Conservation (phyloP, 23 tunicate genomes). For the Diplosoma virens region DNA sequence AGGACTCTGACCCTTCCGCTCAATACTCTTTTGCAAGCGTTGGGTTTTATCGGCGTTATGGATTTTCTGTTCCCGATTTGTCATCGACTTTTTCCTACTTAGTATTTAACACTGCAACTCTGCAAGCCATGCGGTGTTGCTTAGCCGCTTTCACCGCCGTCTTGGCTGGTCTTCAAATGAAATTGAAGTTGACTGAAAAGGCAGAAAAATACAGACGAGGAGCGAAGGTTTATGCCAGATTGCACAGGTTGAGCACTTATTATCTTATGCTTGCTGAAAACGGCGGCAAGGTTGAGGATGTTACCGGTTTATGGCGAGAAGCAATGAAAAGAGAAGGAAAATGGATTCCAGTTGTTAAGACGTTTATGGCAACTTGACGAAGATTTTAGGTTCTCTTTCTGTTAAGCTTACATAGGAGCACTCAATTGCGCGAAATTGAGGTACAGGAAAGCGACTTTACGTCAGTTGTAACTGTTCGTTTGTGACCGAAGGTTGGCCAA, state of each 20-base stretch:
- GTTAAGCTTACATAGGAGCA: too few relatives aligned
- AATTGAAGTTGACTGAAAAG: slow-evolving; percentile 69
- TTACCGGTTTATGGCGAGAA: slow-evolving; percentile 77
- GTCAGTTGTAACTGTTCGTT: too few relatives aligned
- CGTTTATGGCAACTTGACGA: slow-evolving; percentile 63
- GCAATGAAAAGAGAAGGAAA: slow-evolving; percentile 84
- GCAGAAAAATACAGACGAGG: slow-evolving; percentile 85
- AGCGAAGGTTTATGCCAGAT: slow-evolving; percentile 77
- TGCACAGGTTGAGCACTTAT: slow-evolving; percentile 61
- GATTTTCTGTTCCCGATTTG: neutral
- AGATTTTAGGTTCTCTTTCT: too few relatives aligned
- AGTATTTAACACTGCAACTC: slow-evolving; percentile 17
- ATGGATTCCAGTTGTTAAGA: slow-evolving; percentile 72
- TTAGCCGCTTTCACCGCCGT: slow-evolving; percentile 65
- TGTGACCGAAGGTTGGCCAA: too few relatives aligned
- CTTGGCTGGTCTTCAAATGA: slow-evolving; percentile 80
- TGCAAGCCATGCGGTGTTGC: slow-evolving; percentile 63
- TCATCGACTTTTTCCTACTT: neutral
- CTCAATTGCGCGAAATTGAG: too few relatives aligned
- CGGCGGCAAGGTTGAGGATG: slow-evolving; percentile 87
- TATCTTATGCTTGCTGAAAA: slow-evolving; percentile 76
- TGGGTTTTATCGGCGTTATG: neutral
- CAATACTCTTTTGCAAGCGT: neutral
- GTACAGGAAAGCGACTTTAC: too few relatives aligned
- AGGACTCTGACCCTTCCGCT: neutral